Percentiles rank a stretch among this genome's conserved stretches.
Evolutionary conservation across 92 coral and sea anemone genomes (phyloP).

Genomic region (Virgularia gustaviana): DNA sequence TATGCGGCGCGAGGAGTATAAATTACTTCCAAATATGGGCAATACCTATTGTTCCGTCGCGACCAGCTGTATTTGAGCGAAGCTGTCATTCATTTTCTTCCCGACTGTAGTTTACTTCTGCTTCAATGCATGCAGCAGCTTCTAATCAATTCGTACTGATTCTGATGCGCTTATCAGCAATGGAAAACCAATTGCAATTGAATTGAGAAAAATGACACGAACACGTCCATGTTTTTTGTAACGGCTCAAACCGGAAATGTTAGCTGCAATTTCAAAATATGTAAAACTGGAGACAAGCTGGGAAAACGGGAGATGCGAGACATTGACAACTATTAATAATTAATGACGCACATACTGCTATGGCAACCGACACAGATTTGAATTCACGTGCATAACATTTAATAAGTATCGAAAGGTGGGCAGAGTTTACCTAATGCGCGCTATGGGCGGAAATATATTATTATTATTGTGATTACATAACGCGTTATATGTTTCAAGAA

Average conservation of each 20-base stretch:
- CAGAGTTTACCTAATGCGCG: too few relatives aligned
- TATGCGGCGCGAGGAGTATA: slow-evolving; percentile 29
- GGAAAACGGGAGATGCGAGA: too few relatives aligned
- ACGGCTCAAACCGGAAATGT: too few relatives aligned
- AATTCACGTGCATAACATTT: slow-evolving; percentile 30
- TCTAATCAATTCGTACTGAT: slow-evolving; percentile 37
- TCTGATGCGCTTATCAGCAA: slow-evolving; percentile 34
- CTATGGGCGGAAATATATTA: too few relatives aligned
- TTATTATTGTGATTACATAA: too few relatives aligned
- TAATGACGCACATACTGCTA: slow-evolving; percentile 28
- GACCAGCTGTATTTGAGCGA: slow-evolving; percentile 41
- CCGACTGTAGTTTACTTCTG: slow-evolving; percentile 30
- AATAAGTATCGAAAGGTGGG: background rate
- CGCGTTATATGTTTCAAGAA: too few relatives aligned
- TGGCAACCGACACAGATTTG: slow-evolving; percentile 32
- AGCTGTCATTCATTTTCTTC: slow-evolving; percentile 37
- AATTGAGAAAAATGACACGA: too few relatives aligned
- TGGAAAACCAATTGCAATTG: slow-evolving; percentile 23
- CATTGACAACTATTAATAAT: slow-evolving; percentile 18
- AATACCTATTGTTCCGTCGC: slow-evolving; percentile 32
- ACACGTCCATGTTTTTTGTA: too few relatives aligned
- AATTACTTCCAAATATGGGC: slow-evolving; percentile 34
- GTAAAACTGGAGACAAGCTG: too few relatives aligned
- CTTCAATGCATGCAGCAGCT: slow-evolving; percentile 30
- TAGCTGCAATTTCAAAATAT: too few relatives aligned